Conservation (phyloP, 2,113 vertebrate genomes). For the Raphicerus campestris region DNA sequence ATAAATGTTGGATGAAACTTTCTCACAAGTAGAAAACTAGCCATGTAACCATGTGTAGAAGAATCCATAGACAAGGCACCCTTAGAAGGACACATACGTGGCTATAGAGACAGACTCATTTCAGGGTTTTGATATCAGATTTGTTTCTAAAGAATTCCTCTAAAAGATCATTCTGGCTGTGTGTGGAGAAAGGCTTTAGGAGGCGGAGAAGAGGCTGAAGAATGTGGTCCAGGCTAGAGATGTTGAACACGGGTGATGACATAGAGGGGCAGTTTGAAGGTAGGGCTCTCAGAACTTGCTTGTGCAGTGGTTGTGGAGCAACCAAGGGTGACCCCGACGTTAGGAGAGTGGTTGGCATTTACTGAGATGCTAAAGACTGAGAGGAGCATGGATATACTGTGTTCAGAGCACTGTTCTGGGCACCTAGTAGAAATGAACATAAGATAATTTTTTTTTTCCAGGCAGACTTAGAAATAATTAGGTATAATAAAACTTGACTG, state of each 20-base stretch:
- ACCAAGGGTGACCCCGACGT: fast-evolving
- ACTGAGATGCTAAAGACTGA: background rate
- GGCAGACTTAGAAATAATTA: background rate
- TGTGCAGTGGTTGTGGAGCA: background rate
- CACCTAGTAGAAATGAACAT: background rate
- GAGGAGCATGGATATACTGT: background rate
- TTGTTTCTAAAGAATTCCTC: background rate
- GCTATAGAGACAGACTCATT: background rate
- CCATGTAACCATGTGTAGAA: background rate
- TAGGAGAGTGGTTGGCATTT: background rate
- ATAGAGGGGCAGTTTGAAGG: background rate
- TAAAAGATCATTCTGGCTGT: background rate
- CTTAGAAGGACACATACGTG: background rate
- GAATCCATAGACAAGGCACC: background rate
- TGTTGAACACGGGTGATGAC: background rate
- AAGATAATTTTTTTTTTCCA: background rate
- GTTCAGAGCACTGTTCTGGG: background rate
- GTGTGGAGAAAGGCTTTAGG: background rate
- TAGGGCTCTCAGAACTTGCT: background rate
- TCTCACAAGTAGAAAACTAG: background rate
- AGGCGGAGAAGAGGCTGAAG: background rate
- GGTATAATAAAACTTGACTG: background rate
- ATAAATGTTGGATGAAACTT: background rate
- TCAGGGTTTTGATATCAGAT: background rate
- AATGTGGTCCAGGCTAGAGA: background rate